Base-by-base conservation (phyloP, 2,888 invertebrate genomes). In the Euzophera pinguis region DNA sequence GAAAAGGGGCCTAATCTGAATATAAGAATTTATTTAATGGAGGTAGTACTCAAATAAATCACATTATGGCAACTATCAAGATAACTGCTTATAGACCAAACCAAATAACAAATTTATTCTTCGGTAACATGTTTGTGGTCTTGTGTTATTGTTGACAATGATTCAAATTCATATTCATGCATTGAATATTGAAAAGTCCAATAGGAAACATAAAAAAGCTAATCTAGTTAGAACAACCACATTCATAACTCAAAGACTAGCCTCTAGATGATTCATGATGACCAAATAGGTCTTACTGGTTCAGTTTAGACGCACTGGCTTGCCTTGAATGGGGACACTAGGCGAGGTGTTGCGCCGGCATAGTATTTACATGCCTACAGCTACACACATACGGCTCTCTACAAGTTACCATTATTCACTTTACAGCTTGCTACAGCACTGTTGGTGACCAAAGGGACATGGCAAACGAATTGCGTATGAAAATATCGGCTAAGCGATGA, bases 401-500 rank as follows among this genome's bases (percentile, higher is more conserved):
- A 13, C 29, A 41, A 22, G 9, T 42, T 68, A 67, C 68, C 65
- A 73, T 71, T 62, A 70, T 68, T 57, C 43, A 27, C 14, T 60
- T 55, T 54, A 58, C 56, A 61, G 57, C 56, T 57, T 61, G 61
- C 55, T 55, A 62, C 50, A 56, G 55, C 57, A 59, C 57, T 59
- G 59, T 67, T 63, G 61, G 62, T 63, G 61, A 54, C 59, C 64
- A 69, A 62, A 60, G 62, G 68, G 71, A 72, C 68, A 63, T 62
- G 74, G 69, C 68, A 64, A 70, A 53, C 59, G 69, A 81, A 84
- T 74, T 80, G 81, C 82, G 83, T 83, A 81, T 80, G 77, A 78
- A 79, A 76, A 75, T 78, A 74, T 69, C 68, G 70, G 73, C 70
- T 66, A 69, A 66, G 71, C 75, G 84, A 86, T 88, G 89, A 88